Evolutionary conservation across 2,888 invertebrate genomes (phyloP), one percentile per base, ranked within the genome.

Genomic region (Calameuta filiformis): DNA sequence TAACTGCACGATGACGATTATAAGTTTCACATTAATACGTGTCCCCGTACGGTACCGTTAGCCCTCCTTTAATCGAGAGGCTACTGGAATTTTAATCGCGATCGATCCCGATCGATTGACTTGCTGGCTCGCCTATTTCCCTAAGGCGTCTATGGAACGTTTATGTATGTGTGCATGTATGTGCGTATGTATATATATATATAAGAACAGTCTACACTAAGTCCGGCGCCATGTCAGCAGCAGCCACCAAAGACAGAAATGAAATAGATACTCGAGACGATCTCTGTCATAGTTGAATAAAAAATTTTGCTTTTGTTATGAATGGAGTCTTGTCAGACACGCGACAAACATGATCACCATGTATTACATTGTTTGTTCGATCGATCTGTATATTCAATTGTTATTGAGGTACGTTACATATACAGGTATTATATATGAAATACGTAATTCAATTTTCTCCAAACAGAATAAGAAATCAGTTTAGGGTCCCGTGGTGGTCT

Each of bases 11-110:
- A 33, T 56, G 15, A 34, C 68, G 73, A 76, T 35, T 76, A 56
- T 76, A 73, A 33, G n/a, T 68, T 35, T 68, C 68, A 33, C 30
- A 30, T 30, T 69, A 75, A 75, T 68, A 40, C 56, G 35, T 15
- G 69, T 75, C 69, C 31, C 30, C 35, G n/a, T 31, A n/a, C 11
- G n/a, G 68, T 69, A 75, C 75, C 75, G 68, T 75, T 68, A 75
- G 31, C 75, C 30, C 35, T 69, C 15, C 35, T 68, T 35, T 69
- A 69, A 56, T 56, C 56, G 56, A 56, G 56, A 23, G 69, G 73
- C 34, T 56, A 73, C 34, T 56, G 40, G 73, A 77, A 77, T 77
- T 77, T 77, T 37, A 77, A 77, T 77, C 73, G 34, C 11, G 33
- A 40, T 34, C 73, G 34, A 77, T 77, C 56, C 12, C 35, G 56